Evolutionary conservation across 2,797 vertebrate species (phyloP).

Genomic region (Macrochelys suwanniensis): DNA sequence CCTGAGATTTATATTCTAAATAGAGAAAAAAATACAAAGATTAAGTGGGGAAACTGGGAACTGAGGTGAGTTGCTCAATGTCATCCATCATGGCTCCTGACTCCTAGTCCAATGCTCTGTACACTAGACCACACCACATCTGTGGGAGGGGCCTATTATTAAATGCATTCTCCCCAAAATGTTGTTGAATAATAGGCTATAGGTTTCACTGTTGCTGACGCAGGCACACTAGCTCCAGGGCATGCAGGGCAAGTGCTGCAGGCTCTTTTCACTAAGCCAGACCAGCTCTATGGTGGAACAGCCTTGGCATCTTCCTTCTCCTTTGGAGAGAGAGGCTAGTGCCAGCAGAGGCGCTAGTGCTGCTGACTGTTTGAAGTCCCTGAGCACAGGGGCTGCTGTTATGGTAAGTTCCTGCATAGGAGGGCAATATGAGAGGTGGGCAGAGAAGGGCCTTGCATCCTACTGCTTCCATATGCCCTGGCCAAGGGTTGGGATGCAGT

Average conservation of each 20-base stretch:
- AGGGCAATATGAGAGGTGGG: neutral
- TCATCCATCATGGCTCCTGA: neutral
- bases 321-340: neutral
- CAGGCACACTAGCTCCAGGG: fast-evolving
- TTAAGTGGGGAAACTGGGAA: neutral
- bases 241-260: neutral
- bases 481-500: neutral
- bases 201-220: fast-evolving
- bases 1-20: neutral
- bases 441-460: neutral
- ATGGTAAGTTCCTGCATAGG: neutral
- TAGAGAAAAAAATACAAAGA: neutral
- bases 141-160: neutral
- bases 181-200: fast-evolving
- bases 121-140: neutral
- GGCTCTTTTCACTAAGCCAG: fast-evolving
- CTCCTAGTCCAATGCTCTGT: neutral
- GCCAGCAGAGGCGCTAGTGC: neutral
- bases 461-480: neutral
- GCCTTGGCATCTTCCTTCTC: neutral
- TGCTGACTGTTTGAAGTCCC: neutral
- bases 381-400: neutral
- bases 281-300: fast-evolving
- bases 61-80: neutral
- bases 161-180: neutral